Evolutionary conservation across 2,797 vertebrate species (phyloP), one percentile per base, ranked within the genome.

Genomic region (Miichthys miiuy): DNA sequence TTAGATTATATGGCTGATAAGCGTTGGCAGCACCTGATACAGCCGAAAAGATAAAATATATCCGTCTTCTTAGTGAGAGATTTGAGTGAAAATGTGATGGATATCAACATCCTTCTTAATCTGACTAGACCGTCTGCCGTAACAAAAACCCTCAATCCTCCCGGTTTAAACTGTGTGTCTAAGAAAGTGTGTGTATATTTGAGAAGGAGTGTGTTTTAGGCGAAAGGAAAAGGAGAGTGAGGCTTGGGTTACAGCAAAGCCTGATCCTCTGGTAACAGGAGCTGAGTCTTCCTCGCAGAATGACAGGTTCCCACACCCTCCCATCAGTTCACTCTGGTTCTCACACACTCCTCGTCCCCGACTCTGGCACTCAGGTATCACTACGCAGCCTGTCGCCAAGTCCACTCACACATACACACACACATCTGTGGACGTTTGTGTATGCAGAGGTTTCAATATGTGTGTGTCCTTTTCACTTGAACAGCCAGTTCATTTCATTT

Each of bases 271-370:
- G 52, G 91, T 84, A 91, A 92, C 80, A 67, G 50, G 83, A 92
- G 78, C 85, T 11, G 46, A 50, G 75, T 68, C 77, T 84, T 82
- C 72, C 69, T 84, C 1, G 5, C 56, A 54, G 74, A 78, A 67
- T 58, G 88, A 91, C 87, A 89, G 85, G 86, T 95, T 94, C 94
- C 93, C 93, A 94, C 93, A 93, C 87, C 83, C 91, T 90, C 83
- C 80, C 79, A 68, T 58, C 67, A 56, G 52, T 57, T 85, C 81
- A 67, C 83, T 76, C 10, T 79, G 48, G 41, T 89, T 85, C 85
- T 87, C 90, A 84, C 89, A 89, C 84, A 68, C 80, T 83, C 63
- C 54, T 58, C 3, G 47, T 25, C 78, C 8, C 71, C 42, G n/a
- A 71, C 69, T 75, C 70, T 18, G 17, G 23, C 65, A 23, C 84